A percentile compares a stretch with the other conserved stretches of the same genome.
These are phyloP conservation scores for Corynorhinus townsendii DNA, from an alignment of 2,113 vertebrate genomes.

Conservation along the genomic window DNA sequence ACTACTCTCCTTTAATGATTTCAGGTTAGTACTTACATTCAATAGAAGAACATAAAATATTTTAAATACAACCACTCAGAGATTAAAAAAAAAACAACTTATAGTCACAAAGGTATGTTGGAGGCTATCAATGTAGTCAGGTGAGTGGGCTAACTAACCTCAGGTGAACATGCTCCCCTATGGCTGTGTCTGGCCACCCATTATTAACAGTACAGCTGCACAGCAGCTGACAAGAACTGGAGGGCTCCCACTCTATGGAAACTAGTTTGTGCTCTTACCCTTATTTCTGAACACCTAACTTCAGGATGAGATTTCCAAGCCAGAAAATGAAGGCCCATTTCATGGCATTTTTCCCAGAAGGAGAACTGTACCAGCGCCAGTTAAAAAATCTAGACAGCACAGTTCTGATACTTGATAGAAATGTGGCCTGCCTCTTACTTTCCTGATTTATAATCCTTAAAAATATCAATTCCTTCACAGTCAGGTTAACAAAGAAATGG, in stretches of 20 bases:
- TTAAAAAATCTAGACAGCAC: neutral
- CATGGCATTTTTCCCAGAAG: neutral
- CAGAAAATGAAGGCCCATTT: neutral
- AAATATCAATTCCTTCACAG: neutral
- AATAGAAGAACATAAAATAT: neutral
- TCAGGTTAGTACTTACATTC: neutral
- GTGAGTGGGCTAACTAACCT: neutral
- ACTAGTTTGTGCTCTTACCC: neutral
- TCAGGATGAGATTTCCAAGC: neutral
- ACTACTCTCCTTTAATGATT: neutral
- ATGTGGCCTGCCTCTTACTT: neutral
- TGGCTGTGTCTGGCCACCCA: neutral
- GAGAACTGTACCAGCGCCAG: neutral
- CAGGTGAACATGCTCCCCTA: neutral
- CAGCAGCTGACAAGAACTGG: neutral
- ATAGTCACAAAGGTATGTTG: neutral
- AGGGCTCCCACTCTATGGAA: neutral
- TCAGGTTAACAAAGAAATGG: neutral
- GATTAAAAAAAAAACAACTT: neutral
- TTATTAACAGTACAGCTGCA: neutral
- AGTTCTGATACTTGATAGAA: neutral
- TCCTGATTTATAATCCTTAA: neutral
- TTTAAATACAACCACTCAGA: neutral
- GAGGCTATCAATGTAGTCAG: neutral
- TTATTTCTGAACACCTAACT: neutral